Evolutionary conservation across 2,797 vertebrate species (phyloP).

Genomic region (Lophius americanus): DNA sequence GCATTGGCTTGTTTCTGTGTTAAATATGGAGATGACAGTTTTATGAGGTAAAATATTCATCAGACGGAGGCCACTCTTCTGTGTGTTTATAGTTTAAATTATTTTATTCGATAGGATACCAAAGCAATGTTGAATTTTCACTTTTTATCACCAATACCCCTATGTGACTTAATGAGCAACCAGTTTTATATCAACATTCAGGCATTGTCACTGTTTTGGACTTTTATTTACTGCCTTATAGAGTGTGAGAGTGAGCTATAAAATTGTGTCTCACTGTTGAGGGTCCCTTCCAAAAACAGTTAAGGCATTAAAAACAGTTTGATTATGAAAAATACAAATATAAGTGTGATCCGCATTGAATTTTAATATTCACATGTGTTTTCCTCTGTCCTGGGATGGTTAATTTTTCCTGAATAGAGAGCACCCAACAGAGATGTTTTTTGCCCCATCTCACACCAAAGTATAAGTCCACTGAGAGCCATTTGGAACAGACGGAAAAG

Average conservation of each 20-base stretch:
- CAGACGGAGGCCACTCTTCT: slow-evolving; percentile 57
- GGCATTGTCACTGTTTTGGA: slow-evolving; percentile 52
- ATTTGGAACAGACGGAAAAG: slow-evolving; percentile 64
- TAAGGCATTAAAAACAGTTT: slow-evolving; percentile 37
- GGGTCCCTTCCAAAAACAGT: slow-evolving; percentile 30
- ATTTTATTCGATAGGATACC: slow-evolving; percentile 66
- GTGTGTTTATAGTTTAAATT: slow-evolving; percentile 68
- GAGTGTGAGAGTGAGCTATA: slow-evolving; percentile 56
- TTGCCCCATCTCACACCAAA: slow-evolving; percentile 52
- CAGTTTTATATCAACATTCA: slow-evolving; percentile 63
- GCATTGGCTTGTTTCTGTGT: slow-evolving; percentile 79
- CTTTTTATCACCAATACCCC: slow-evolving; percentile 49
- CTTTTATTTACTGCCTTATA: slow-evolving; percentile 50
- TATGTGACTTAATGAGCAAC: slow-evolving; percentile 63
- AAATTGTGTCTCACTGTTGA: slow-evolving; percentile 30
- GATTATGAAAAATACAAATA: slow-evolving; percentile 44
- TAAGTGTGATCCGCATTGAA: slow-evolving; percentile 24
- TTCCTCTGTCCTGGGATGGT: slow-evolving; percentile 33
- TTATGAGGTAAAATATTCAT: slow-evolving; percentile 82
- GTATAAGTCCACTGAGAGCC: slow-evolving; percentile 58
- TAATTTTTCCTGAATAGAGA: slow-evolving; percentile 43
- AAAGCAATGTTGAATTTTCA: slow-evolving; percentile 63
- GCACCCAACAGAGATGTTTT: slow-evolving; percentile 50
- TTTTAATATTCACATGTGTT: slow-evolving; percentile 56
- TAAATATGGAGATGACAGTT: slow-evolving; percentile 83